Evolutionary conservation across 2,888 invertebrate genomes (phyloP).

Genomic region (Cryptus viduatorius): DNA sequence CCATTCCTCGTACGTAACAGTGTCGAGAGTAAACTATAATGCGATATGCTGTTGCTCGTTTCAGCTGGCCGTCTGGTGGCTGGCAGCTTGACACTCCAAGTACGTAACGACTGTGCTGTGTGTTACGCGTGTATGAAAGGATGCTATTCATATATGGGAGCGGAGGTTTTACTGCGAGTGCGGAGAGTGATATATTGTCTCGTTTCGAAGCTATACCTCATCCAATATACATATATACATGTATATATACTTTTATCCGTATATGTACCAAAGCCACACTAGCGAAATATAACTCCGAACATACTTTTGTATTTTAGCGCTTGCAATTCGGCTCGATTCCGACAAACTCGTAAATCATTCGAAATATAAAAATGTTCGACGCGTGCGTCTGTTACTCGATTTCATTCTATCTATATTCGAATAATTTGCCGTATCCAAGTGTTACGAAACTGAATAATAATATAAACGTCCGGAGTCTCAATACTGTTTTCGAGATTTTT

Average conservation of each 20-base stretch:
- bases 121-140: not conserved
- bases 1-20: conserved; percentile 6
- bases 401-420: not conserved
- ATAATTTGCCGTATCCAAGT: not conserved
- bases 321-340: conserved; percentile 31
- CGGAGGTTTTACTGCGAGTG: conserved; percentile 47
- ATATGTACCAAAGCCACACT: conserved; percentile 18
- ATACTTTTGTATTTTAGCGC: conserved; percentile 5
- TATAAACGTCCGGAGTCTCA: not conserved
- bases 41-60: conserved; percentile 51
- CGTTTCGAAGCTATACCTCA: conserved; percentile 37
- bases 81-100: conserved; percentile 45
- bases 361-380: conserved; percentile 48
- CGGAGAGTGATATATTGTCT: conserved; percentile 51
- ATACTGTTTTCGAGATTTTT: not conserved
- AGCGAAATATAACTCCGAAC: conserved; percentile 26
- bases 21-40: conserved; percentile 47
- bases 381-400: not conserved
- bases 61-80: conserved; percentile 27
- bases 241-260: no score
- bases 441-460: not conserved
- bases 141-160: conserved; percentile 30
- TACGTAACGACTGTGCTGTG: conserved; percentile 40
- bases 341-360: conserved; percentile 41
- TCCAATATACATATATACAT: not conserved